phyloP scores from a whole-genome alignment of 2,888 invertebrate genomes.

The Plagodis dolabraria region DNA sequence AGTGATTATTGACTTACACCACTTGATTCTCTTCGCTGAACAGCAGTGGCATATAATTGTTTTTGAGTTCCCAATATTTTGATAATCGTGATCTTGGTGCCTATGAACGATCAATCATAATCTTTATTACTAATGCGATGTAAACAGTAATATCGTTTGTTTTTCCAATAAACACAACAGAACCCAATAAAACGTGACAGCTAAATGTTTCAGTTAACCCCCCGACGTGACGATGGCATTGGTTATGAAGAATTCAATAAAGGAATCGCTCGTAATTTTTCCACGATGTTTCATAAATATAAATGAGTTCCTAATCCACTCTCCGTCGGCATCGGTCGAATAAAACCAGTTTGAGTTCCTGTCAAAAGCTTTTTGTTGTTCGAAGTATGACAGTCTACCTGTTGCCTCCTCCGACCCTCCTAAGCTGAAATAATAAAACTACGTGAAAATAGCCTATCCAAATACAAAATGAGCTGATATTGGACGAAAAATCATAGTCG shows the following conservation, averaged over 20 bases:
- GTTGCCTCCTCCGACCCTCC: conserved; percentile 36
- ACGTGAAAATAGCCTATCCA: background rate
- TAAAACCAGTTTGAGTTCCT: conserved; percentile 30
- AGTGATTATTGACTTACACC: no score
- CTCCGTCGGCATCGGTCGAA: conserved; percentile 17
- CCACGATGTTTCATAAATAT: conserved; percentile 26
- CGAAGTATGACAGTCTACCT: conserved; percentile 40
- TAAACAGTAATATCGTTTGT: background rate
- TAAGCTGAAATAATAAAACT: conserved; percentile 13
- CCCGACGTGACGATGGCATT: conserved; percentile 1
- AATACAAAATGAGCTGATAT: conserved; percentile 2
- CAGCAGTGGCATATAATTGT: no score
- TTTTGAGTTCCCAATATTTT: no score
- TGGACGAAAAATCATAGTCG: no score
- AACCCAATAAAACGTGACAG: conserved; percentile 3
- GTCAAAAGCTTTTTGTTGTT: conserved; percentile 41
- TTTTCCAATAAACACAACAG: conserved; percentile 1
- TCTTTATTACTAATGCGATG: background rate
- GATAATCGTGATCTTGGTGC: no score
- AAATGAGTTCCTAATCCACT: conserved; percentile 33
- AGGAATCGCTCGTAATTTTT: conserved; percentile 17
- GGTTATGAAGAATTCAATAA: conserved; percentile 21
- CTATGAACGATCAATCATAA: no score
- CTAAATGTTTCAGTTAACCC: conserved; percentile 4
- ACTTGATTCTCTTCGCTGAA: no score